Evolutionary conservation across 2,113 vertebrate species (phyloP).

Genomic region (Meles meles): DNA sequence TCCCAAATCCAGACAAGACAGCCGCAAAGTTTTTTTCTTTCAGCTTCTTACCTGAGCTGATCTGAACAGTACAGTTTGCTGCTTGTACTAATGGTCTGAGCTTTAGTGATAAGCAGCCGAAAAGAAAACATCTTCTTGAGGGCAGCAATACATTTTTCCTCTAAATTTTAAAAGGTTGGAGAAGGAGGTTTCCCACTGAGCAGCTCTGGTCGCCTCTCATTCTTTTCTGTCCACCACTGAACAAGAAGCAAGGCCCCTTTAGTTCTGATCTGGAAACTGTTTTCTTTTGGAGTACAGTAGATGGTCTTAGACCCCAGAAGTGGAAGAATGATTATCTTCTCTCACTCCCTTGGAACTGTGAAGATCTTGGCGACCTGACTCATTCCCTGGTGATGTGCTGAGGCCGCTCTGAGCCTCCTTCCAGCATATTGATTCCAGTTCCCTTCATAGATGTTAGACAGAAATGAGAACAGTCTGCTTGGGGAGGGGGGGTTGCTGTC

Average conservation of each 20-base stretch:
- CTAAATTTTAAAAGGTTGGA: slow-evolving; percentile 65
- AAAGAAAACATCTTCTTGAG: slow-evolving; percentile 20
- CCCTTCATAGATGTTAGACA: slow-evolving; percentile 41
- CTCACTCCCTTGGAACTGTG: not conserved
- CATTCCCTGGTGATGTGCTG: not conserved
- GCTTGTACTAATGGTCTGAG: slow-evolving; percentile 56
- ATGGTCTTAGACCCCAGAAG: not conserved
- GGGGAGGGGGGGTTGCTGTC: not conserved
- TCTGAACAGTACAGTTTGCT: slow-evolving; percentile 49
- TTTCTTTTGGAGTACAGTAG: slow-evolving; percentile 48
- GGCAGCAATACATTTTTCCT: slow-evolving; percentile 56
- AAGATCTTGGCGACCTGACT: not conserved
- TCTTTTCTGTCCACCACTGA: slow-evolving; percentile 67
- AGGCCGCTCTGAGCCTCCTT: not conserved
- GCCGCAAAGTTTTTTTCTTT: not conserved
- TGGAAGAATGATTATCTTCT: slow-evolving; percentile 44
- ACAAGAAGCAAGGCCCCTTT: slow-evolving; percentile 40
- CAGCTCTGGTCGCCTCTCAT: slow-evolving; percentile 41
- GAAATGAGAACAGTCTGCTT: slow-evolving; percentile 17
- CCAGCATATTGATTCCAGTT: slow-evolving; percentile 35
- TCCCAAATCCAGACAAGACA: slow-evolving; percentile 19
- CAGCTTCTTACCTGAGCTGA: slow-evolving; percentile 6
- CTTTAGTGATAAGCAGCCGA: slow-evolving; percentile 54
- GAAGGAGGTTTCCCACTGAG: slow-evolving; percentile 58
- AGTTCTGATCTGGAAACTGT: slow-evolving; percentile 40